Evolutionary conservation across 2,113 vertebrate species (phyloP), one percentile per base, ranked within the genome.

Genomic region (Phylloscopus whistleri): DNA sequence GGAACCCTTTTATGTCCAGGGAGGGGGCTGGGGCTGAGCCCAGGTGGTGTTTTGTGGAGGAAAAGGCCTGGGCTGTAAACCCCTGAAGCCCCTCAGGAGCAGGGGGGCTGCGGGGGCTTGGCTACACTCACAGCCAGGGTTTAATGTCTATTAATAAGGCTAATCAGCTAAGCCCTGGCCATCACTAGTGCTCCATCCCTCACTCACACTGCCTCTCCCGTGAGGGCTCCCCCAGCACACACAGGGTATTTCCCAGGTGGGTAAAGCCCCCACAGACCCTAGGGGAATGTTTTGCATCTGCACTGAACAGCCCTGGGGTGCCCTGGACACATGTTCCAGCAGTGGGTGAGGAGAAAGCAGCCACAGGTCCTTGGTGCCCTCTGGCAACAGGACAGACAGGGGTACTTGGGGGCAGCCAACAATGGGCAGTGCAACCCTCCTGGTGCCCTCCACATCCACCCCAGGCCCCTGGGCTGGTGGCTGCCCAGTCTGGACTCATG

Each of bases 141-240:
- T 97, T 97, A 96, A 94, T 95, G 87, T 93, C 95, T 96, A 94
- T 96, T 97, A 97, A 97, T 95, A 95, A 94, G 91, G 90, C 84
- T 97, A 97, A 97, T 97, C 89, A 3, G 94, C 95, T 96, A 79
- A 95, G 76, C 78, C 81, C 39, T 43, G 72, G 72, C 93, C 3
- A 9, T 24, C 2, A 4, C 59, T 76, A 31, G 8, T 0, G 0
- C 48, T 56, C 63, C 68, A 23, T 59, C 73, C 84, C 56, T 84
- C 16, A 0, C 72, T 87, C 58, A 53, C 17, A 0, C 46, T 17
- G 1, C 55, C 17, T 24, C 48, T 70, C 70, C 55, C 8, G 8
- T 46, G 63, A 59, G 63, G 33, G 24, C 68, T 84, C 31, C 33
- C 35, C 30, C 80, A 77, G 85, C 53, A 52, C 53, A 58, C 3